Evolutionary conservation across 2,113 vertebrate genomes (phyloP).

Genomic region (Haliaeetus leucogaster): DNA sequence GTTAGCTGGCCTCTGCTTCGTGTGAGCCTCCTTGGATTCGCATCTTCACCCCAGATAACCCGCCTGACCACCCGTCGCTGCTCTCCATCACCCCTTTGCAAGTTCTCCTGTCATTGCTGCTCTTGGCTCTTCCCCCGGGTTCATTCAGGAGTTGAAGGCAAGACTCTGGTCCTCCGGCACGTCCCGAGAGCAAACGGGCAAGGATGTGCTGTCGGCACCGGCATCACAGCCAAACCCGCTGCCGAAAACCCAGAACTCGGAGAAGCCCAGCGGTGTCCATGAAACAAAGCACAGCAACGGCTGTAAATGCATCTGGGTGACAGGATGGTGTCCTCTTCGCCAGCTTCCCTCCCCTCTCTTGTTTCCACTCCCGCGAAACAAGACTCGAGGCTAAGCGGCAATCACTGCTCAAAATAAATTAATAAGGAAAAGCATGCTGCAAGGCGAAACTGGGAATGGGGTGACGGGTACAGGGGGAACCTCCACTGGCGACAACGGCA

Average conservation of each 20-base stretch:
- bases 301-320: accelerated
- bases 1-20: too few species aligned
- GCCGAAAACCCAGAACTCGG: not conserved
- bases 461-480: not conserved
- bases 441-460: not conserved
- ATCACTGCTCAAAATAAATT: not conserved
- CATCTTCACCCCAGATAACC: not conserved
- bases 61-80: not conserved
- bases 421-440: not conserved
- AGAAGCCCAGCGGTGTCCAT: not conserved
- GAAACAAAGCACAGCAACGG: not conserved
- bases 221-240: not conserved
- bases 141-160: not conserved
- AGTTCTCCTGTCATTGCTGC: not conserved
- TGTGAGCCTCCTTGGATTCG: not conserved
- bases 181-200: not conserved
- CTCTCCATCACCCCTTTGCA: not conserved
- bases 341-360: not conserved
- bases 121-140: not conserved
- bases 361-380: not conserved
- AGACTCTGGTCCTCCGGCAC: not conserved
- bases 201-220: not conserved
- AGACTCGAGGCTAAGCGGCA: accelerated
- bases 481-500: not conserved
- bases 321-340: not conserved